phyloP scores from a whole-genome alignment of 1,140 invertebrate species.

The Andricus grossulariae region DNA sequence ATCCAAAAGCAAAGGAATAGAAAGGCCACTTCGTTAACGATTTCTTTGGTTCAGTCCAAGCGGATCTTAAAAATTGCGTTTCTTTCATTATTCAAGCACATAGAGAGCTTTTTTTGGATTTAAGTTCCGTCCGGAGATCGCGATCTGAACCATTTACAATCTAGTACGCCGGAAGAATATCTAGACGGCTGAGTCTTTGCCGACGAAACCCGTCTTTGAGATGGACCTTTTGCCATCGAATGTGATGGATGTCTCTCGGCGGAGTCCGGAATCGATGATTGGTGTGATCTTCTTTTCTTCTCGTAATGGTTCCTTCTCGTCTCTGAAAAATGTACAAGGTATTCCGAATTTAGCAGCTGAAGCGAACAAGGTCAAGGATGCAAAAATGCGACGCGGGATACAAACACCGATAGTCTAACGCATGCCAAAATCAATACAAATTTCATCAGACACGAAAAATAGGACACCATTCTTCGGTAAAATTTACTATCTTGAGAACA shows the following conservation, averaged over 20 bases:
- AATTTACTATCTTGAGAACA: no score
- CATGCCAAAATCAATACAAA: conserved; percentile 5
- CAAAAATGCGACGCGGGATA: conserved; percentile 4
- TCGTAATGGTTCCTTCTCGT: conserved; percentile 88
- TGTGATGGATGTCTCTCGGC: conserved; percentile 85
- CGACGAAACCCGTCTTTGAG: conserved; percentile 87
- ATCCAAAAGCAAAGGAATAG: conserved; percentile 28
- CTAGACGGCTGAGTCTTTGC: conserved; percentile 90
- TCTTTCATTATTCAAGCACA: conserved; percentile 7
- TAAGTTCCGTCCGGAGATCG: conserved; percentile 43
- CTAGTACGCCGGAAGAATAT: conserved; percentile 77
- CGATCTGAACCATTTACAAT: conserved; percentile 70
- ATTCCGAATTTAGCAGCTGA: background rate
- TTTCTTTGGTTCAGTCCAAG: conserved; percentile 16
- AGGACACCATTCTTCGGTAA: background rate
- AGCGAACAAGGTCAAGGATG: background rate
- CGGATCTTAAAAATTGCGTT: conserved; percentile 23
- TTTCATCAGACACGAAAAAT: background rate
- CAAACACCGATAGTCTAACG: background rate
- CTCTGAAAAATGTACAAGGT: conserved; percentile 75
- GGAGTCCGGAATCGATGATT: conserved; percentile 80
- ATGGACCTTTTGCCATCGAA: conserved; percentile 88
- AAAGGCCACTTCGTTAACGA: conserved; percentile 30
- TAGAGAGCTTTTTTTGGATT: conserved; percentile 51
- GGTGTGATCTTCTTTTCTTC: conserved; percentile 78